Percentiles rank a stretch among this genome's conserved stretches.
These are phyloP conservation scores for Carposina sasakii DNA, from an alignment of 1,140 invertebrate genomes.

Conservation along the genomic window DNA sequence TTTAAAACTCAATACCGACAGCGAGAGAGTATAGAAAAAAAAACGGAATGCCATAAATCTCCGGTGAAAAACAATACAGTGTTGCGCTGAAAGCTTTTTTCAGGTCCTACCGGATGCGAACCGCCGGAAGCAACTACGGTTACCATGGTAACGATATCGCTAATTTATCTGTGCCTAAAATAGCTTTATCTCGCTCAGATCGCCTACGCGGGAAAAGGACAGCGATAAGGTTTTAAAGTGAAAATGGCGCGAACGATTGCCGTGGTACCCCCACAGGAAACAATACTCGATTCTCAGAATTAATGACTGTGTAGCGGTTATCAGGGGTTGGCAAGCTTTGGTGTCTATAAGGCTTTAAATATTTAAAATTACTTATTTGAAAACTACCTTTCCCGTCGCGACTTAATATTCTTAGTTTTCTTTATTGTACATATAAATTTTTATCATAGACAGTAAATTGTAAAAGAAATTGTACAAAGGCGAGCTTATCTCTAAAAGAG, in stretches of 20 bases:
- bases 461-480: no score
- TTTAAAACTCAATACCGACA: conserved; percentile 21
- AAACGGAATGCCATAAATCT: conserved; percentile 34
- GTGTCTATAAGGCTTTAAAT: no score
- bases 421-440: no score
- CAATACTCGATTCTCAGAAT: conserved; percentile 64
- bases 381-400: no score
- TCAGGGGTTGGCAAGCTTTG: conserved; percentile 30
- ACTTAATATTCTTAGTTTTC: no score
- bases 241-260: conserved; percentile 50
- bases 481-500: no score
- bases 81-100: conserved; percentile 64
- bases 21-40: conserved; percentile 15
- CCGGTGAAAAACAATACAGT: conserved; percentile 42
- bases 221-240: conserved; percentile 42
- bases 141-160: no score
- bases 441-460: no score
- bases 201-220: conserved; percentile 19
- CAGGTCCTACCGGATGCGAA: conserved; percentile 44
- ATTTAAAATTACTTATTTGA: no score
- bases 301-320: conserved; percentile 45
- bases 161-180: conserved; percentile 1
- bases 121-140: conserved; percentile 28
- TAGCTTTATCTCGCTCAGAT: conserved; percentile 21
- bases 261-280: conserved; percentile 51